Conservation (phyloP, 2,113 vertebrate species). For the Lota lota region DNA sequence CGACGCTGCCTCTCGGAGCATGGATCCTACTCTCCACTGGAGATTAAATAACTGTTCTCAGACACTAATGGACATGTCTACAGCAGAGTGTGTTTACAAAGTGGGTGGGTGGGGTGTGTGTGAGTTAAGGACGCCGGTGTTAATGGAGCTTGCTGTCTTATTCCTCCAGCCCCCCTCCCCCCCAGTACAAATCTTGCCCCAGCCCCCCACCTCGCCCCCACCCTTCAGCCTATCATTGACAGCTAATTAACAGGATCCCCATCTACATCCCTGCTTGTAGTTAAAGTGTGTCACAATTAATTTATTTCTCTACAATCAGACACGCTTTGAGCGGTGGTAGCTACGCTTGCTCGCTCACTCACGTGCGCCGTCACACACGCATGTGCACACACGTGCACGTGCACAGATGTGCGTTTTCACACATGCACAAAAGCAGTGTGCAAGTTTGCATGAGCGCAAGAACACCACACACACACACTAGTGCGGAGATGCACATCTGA, state of each 20-base stretch:
- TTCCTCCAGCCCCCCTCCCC: constrained; percentile 1
- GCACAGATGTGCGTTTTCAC: background rate
- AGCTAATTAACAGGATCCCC: constrained; percentile 56
- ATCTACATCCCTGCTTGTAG: constrained; percentile 45
- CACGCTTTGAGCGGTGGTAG: constrained; percentile 20
- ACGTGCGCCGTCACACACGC: background rate
- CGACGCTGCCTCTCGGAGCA: too few relatives aligned
- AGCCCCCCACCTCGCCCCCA: background rate
- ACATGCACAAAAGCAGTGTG: background rate
- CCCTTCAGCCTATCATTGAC: constrained; percentile 53
- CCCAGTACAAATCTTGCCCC: constrained; percentile 15
- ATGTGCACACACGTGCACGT: constrained; percentile 3
- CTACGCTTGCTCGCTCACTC: background rate
- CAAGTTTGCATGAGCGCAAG: background rate
- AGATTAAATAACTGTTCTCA: too few relatives aligned
- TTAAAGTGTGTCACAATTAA: constrained; percentile 50
- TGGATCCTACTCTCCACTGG: too few relatives aligned
- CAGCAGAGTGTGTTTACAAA: too few relatives aligned
- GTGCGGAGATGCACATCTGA: background rate
- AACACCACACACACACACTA: background rate
- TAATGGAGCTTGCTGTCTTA: constrained; percentile 36
- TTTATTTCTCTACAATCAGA: constrained; percentile 47
- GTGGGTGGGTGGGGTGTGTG: constrained; percentile 22
- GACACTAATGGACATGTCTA: too few relatives aligned
- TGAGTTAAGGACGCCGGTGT: constrained; percentile 53